Conservation (phyloP, 30 jellyfish, hydroid and myxozoan species). For the Phacellophora camtschatica region DNA sequence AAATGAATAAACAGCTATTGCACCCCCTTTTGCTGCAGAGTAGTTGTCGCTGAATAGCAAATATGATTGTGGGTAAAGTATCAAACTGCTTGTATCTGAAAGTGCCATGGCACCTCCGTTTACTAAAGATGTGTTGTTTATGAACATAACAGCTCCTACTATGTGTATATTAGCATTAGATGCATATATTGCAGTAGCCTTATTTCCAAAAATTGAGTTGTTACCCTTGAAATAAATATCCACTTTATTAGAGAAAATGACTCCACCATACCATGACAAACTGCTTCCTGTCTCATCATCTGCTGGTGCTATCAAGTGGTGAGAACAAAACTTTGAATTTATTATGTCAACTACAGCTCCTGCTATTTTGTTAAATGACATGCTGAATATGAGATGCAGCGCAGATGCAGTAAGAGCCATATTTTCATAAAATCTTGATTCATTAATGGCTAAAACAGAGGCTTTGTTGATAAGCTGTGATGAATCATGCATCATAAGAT, state of each 20-base stretch:
- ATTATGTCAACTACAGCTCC: conserved; percentile 14
- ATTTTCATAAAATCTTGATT: conserved; percentile 27
- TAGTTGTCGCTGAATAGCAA: conserved; percentile 50
- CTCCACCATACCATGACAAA: conserved; percentile 69
- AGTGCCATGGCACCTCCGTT: conserved; percentile 85
- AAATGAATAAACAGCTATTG: conserved; percentile 53
- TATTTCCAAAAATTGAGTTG: conserved; percentile 20
- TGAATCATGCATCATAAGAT: not conserved
- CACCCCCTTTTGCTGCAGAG: conserved; percentile 85
- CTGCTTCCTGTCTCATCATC: not conserved
- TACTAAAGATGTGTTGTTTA: conserved; percentile 29
- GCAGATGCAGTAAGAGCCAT: conserved; percentile 82
- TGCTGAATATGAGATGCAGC: conserved; percentile 24
- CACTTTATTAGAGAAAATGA: conserved; percentile 53
- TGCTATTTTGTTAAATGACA: not conserved
- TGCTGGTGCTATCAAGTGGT: not conserved
- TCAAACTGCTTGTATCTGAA: conserved; percentile 79
- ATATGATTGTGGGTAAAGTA: conserved; percentile 47
- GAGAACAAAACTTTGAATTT: conserved; percentile 67
- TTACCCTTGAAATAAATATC: conserved; percentile 55
- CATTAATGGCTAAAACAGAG: conserved; percentile 11
- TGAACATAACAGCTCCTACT: conserved; percentile 31
- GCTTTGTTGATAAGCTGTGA: not conserved
- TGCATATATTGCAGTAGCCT: conserved; percentile 62
- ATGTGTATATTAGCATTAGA: conserved; percentile 72